Evolutionary conservation across 2,888 invertebrate species (phyloP).

Genomic region (Thelaira solivaga): DNA sequence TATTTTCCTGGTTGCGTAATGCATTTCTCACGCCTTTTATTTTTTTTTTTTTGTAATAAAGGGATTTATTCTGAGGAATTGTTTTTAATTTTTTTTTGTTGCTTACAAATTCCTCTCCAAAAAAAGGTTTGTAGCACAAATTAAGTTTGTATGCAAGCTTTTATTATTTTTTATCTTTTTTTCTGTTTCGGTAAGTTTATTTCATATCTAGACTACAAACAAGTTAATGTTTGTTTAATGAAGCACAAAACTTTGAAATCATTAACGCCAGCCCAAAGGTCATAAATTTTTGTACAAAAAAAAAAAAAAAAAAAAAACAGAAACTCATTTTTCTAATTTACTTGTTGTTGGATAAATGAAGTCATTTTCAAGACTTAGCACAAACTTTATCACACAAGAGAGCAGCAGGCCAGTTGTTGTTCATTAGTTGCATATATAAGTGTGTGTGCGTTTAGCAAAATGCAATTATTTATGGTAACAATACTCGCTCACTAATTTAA

Average conservation of each 20-base stretch:
- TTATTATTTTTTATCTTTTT: constrained; percentile 1
- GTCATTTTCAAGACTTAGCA: not conserved
- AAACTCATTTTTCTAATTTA: constrained; percentile 35
- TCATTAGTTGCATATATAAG: too few species aligned
- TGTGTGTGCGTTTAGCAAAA: too few species aligned
- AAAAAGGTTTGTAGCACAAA: constrained; percentile 15
- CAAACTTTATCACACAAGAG: not conserved
- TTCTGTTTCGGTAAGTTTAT: not conserved
- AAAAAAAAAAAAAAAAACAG: not conserved
- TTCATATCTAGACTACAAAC: not conserved
- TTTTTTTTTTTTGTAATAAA: not conserved
- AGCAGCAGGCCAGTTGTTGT: not conserved
- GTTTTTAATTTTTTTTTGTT: not conserved
- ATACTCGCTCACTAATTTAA: too few species aligned
- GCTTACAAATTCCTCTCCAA: constrained; percentile 7
- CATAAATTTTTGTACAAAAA: constrained; percentile 28
- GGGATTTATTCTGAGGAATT: constrained; percentile 5
- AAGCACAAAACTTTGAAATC: constrained; percentile 24
- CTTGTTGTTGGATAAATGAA: constrained; percentile 10
- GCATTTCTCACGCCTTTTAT: constrained; percentile 26
- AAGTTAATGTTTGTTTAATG: constrained; percentile 37
- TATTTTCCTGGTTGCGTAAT: constrained; percentile 23
- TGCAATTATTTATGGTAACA: too few species aligned
- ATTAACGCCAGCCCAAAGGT: constrained; percentile 34
- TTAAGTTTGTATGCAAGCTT: not conserved